Evolutionary conservation across 2,113 vertebrate species (phyloP).

Genomic region (Accipiter cooperii): DNA sequence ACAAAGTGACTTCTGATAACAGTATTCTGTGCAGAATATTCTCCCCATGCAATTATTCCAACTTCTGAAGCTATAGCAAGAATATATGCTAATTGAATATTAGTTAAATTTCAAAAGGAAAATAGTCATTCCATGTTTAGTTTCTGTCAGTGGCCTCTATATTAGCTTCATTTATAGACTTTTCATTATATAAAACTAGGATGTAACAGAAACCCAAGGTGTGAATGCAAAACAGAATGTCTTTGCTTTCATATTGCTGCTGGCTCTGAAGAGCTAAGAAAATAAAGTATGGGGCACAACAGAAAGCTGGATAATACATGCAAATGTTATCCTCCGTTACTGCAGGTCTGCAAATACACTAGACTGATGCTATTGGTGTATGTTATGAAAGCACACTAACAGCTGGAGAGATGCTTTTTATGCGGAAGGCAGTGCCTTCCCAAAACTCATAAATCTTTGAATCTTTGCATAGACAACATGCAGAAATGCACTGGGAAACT

Average conservation of each 20-base stretch:
- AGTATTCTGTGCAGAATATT: background rate
- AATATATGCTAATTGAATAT: background rate
- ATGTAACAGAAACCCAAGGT: background rate
- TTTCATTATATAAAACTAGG: background rate
- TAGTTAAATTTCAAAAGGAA: background rate
- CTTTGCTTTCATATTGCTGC: background rate
- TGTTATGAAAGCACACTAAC: background rate
- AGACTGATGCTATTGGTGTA: background rate
- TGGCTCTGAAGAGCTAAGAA: background rate
- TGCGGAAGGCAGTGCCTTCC: background rate
- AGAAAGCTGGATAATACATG: background rate
- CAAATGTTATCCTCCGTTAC: rapidly evolving
- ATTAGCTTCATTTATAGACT: background rate
- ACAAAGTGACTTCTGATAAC: background rate
- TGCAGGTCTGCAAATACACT: background rate
- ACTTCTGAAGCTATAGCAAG: background rate
- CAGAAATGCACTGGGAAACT: background rate
- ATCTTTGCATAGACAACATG: background rate
- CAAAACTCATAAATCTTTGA: background rate
- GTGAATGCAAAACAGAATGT: background rate
- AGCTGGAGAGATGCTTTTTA: background rate
- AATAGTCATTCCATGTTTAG: background rate
- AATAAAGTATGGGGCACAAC: background rate
- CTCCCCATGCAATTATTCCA: background rate
- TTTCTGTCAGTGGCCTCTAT: background rate